Base-by-base conservation (phyloP, 2,113 vertebrate genomes). In the Myotis davidii region DNA sequence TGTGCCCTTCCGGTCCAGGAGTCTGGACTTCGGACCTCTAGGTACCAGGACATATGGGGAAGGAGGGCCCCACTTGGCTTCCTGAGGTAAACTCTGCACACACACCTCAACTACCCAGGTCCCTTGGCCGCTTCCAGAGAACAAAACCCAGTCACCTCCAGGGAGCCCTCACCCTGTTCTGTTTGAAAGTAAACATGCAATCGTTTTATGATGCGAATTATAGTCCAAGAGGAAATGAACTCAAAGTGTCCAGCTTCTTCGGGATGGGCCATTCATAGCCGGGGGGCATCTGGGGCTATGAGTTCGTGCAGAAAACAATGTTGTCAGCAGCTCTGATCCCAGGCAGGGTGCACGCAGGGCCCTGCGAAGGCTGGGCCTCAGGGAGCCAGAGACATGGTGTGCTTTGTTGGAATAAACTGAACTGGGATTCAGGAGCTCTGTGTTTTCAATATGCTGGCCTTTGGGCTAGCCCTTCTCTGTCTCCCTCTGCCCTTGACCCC, bases 131-230 rank as follows among this genome's bases (percentile, higher is more conserved):
- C 93, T 98, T 98, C 97, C 97, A 98, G 98, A 97, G 98, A 94
- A 94, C 96, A 97, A 97, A 96, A 85, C 69, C 78, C 70, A 11
- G 97, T 95, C 93, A 97, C 94, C 98, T 98, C 96, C 52, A 95
- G 97, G 96, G 94, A 97, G 88, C 65, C 95, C 48, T 98, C 91
- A 96, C 94, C 82, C 65, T 97, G 95, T 97, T 96, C 95, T 88
- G 96, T 98, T 98, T 97, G 94, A 97, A 95, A 97, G 97, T 92
- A 97, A 98, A 97, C 96, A 96, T 97, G 93, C 64, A 96, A 97
- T 95, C 94, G 85, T 98, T 98, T 98, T 98, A 98, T 97, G 97
- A 98, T 97, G 97, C 98, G 98, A 98, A 97, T 98, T 98, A 97
- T 76, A 95, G 98, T 91, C 86, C 95, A 97, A 95, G 97, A 98